Base-by-base conservation (phyloP, 2,113 vertebrate genomes). In the Candoia aspera region DNA sequence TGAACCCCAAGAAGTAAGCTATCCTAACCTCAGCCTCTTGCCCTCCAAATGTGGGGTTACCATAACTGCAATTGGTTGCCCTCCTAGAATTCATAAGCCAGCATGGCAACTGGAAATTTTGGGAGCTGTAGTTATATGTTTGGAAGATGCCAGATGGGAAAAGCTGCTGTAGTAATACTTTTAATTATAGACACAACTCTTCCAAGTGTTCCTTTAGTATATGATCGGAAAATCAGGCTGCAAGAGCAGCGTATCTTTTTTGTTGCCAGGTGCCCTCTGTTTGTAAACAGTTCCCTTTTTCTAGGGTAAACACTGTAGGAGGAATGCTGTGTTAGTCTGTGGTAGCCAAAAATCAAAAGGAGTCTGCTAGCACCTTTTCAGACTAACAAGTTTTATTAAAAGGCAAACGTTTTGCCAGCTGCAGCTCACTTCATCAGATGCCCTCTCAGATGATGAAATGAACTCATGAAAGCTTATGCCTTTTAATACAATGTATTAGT, bases 241-340 rank as follows among this genome's bases (percentile, higher is more conserved):
- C n/a, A n/a, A 90, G 93, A 94, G 94, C 92, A 95, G 24, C n/a
- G 11, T 94, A 94, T 93, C 93, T 93, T 94, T 94, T 53, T 95
- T 93, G 87, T 95, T 92, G 93, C 91, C 95, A 96, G 0, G 95
- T 92, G 94, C 94, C 95, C 90, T 95, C 95, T 96, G 89, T 92
- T 57, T 95, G 58, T 95, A 95, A 96, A 95, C 95, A 96, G 94
- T 92, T 94, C 94, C 90, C 91, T 96, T 97, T 96, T 93, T 93
- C 92, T 57, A 62, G 89, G 86, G 83, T 57, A 92, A 17, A 79
- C 68, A 79, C 37, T 79, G 33, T 9, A 79, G 33, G 37, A 79
- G 42, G 42, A 42, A 3, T 42, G 2, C 42, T 42, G 42, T 8
- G n/a, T 79, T 79, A 79, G 68, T 37, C 68, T 37, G 6, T 33